A percentile compares a stretch with the other conserved stretches of the same genome.
These are phyloP conservation scores for Drosophila prostipennis DNA, from an alignment of 2,888 invertebrate species.

Conservation along the genomic window DNA sequence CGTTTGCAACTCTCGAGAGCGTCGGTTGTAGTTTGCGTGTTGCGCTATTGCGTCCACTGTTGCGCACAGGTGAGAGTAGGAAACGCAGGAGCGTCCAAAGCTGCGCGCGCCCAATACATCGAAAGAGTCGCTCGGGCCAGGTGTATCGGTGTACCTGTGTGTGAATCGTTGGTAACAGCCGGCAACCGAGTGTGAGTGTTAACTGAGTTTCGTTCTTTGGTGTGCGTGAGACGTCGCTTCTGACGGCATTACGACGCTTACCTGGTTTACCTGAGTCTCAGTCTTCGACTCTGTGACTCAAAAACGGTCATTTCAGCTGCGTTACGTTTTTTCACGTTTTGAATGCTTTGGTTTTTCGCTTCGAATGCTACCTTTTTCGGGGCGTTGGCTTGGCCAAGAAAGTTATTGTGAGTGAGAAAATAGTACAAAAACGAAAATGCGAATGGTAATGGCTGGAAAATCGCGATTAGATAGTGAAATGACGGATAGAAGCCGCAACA, in stretches of 20 bases:
- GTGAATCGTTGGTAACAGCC: constrained; percentile 68
- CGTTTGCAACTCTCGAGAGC: constrained; percentile 58
- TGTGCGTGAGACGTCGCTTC: constrained; percentile 48
- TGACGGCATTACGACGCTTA: constrained; percentile 50
- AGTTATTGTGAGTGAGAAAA: constrained; percentile 43
- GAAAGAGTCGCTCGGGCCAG: constrained; percentile 25
- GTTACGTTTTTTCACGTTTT: constrained; percentile 64
- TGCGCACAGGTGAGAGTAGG: background rate
- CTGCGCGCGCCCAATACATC: constrained; percentile 62
- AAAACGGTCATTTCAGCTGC: constrained; percentile 76
- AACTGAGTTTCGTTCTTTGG: constrained; percentile 37
- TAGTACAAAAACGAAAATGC: background rate
- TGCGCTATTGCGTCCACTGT: background rate
- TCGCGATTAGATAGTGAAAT: constrained; percentile 64
- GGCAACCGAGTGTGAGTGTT: constrained; percentile 48
- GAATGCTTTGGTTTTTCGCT: constrained; percentile 8
- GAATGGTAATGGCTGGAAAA: constrained; percentile 27
- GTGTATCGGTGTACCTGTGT: constrained; percentile 63
- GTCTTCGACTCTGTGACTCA: constrained; percentile 52
- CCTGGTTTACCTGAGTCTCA: constrained; percentile 57
- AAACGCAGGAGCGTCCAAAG: constrained; percentile 37
- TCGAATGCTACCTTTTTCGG: constrained; percentile 55
- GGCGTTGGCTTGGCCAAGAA: constrained; percentile 76
- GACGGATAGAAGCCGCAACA: constrained; percentile 50
- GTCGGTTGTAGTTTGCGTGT: constrained; percentile 47